Base-by-base conservation (phyloP, 1,140 invertebrate species). In the Musca vetustissima region DNA sequence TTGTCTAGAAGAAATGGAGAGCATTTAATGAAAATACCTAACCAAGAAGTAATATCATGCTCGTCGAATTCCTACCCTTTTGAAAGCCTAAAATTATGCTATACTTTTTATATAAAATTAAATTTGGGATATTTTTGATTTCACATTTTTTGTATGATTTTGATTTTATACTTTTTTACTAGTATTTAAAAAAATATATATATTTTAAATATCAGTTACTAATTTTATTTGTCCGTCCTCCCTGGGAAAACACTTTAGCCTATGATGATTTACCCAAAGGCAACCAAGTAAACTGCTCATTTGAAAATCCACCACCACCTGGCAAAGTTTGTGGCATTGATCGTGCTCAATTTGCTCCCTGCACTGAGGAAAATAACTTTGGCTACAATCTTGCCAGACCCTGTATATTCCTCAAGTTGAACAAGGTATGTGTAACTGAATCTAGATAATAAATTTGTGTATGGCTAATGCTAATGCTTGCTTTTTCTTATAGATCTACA, bases 371-470 rank as follows among this genome's bases (percentile, higher is more conserved):
- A 43, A 89, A 92, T 70, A 85, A 88, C 75, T 95, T 89, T 75
- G 92, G 93, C 75, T 95, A 92, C 78, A 87, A 90, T 61, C 85
- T 88, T 72, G 90, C 88, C 17, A 88, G 90, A 15, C 93, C 93
- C 14, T 94, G 92, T 77, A 89, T 94, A 76, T 90, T 93, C 83
- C 86, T 94, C 68, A 95, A 94, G 79, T 84, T 95, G 50, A 94
- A 94, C 75, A 93, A 92, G 78, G 80, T 80, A 73, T 68, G 21
- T 49, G 1, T 36, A 53, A 11, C 15, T n/a, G n/a, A n/a, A n/a
- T n/a, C n/a, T n/a, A n/a, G n/a, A n/a, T n/a, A n/a, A n/a, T n/a
- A n/a, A n/a, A n/a, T n/a, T n/a, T n/a, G n/a, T n/a, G n/a, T n/a
- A n/a, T n/a, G n/a, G n/a, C n/a, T n/a, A n/a, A n/a, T n/a, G n/a